Base-by-base conservation (phyloP, 2,797 vertebrate genomes). In the Anas georgica region DNA sequence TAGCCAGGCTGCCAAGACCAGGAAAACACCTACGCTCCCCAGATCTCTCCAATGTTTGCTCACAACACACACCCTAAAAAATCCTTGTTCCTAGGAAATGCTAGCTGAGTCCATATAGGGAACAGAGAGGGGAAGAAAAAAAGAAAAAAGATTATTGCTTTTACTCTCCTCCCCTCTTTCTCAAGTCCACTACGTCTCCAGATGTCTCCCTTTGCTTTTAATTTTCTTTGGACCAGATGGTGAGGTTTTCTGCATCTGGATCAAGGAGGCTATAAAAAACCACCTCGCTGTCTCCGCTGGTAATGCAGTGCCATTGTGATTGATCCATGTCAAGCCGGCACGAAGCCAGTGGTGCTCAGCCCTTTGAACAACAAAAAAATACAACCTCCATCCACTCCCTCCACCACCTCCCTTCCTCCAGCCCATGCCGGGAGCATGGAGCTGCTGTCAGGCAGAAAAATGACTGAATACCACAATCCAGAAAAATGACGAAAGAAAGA, bases 371-470 rank as follows among this genome's bases (percentile, higher is more conserved):
- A 9, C 37, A 41, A 8, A 1, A 1, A 91, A 90, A 88, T 62
- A 94, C 2, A 64, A 43, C 67, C 59, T 82, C 90, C 74, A 54
- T 67, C 54, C 52, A 66, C 39, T 56, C 41, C 58, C 41, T 89
- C 17, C 7, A 23, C 58, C 35, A 50, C 72, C 48, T 91, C 45
- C 54, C 50, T 77, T 94, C 37, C 73, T 86, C 56, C 86, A 91
- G 68, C 35, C n/a, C 48, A 80, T 50, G 59, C 74, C 83, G 16
- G 26, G 9, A 93, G 66, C 0, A 1, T 8, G 88, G 83, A 87
- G 50, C 62, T 92, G 70, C 55, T 90, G 88, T 82, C 91, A 91
- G 55, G 26, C 66, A 73, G 75, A 88, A 39, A 88, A 76, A 22
- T 45, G 35, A 96, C 28, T 63, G 83, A 93, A 84, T 63, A 86